Conservation (phyloP, 2,888 invertebrate genomes). For the Ophion ellenae region DNA sequence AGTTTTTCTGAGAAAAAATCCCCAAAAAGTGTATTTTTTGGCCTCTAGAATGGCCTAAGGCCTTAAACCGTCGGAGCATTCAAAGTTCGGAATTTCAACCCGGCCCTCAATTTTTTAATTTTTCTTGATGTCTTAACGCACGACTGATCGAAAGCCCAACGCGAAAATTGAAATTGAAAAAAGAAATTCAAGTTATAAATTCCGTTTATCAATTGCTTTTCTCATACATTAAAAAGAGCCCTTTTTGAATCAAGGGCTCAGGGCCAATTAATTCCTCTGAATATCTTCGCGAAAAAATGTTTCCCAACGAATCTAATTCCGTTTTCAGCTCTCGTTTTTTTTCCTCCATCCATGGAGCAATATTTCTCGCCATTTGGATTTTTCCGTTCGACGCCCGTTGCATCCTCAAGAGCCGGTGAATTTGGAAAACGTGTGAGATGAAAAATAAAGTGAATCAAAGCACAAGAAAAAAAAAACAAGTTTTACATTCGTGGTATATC, state of each 20-base stretch:
- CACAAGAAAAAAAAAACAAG: constrained; percentile 47
- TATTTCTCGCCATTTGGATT: background rate
- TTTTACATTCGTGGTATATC: constrained; percentile 64
- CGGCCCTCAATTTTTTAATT: too few species aligned
- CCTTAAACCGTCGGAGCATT: too few species aligned
- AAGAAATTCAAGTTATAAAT: background rate
- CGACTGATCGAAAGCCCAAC: background rate
- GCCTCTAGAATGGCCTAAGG: too few species aligned
- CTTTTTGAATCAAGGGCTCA: background rate
- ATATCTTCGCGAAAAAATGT: background rate
- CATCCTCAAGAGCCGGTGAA: background rate
- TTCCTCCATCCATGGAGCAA: too few species aligned
- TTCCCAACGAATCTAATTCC: background rate
- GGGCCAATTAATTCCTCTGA: background rate
- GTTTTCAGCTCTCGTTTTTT: background rate
- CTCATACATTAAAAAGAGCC: background rate
- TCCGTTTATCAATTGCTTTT: background rate
- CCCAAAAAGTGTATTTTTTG: too few species aligned
- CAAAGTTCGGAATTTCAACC: too few species aligned
- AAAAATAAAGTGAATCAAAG: constrained; percentile 28
- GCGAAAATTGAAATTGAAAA: background rate
- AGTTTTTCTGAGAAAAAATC: too few species aligned
- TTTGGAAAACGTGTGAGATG: background rate
- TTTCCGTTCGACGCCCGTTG: background rate
- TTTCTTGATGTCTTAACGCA: background rate